phyloP scores from a whole-genome alignment of 2,113 vertebrate genomes.

The Albula goreensis region DNA sequence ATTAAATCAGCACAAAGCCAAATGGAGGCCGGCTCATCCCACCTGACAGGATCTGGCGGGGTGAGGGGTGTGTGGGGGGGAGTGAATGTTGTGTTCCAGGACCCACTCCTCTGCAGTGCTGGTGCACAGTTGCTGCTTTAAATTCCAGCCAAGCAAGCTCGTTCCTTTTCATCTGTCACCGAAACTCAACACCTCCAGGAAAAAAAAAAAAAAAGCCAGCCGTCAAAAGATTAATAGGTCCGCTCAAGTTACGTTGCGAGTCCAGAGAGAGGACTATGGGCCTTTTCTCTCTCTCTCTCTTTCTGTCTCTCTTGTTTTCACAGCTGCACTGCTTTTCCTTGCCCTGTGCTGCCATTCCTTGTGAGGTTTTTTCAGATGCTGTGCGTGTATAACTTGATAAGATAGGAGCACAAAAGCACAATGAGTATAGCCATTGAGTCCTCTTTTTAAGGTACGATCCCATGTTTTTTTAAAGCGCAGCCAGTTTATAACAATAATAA shows the following conservation, averaged over 20 bases:
- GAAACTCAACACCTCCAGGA: slow-evolving; percentile 57
- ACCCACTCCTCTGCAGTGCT: slow-evolving; percentile 22
- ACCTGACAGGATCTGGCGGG: background rate
- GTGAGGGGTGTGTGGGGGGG: background rate
- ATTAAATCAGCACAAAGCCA: background rate
- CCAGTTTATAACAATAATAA: background rate
- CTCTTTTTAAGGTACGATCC: background rate
- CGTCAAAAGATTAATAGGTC: slow-evolving; percentile 53
- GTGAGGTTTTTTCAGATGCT: slow-evolving; percentile 32
- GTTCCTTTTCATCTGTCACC: slow-evolving; percentile 56
- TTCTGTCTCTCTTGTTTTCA: slow-evolving; percentile 46
- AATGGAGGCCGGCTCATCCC: background rate
- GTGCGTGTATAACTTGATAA: background rate
- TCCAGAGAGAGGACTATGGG: slow-evolving; percentile 43
- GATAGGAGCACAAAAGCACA: background rate
- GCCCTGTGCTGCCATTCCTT: background rate
- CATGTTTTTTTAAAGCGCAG: background rate
- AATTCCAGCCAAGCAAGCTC: slow-evolving; percentile 54
- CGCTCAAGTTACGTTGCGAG: slow-evolving; percentile 50
- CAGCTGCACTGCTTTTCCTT: slow-evolving; percentile 43
- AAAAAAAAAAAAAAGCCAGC: slow-evolving; percentile 41
- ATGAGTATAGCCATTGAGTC: background rate
- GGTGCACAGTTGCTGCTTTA: slow-evolving; percentile 32
- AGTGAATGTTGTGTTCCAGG: slow-evolving; percentile 25
- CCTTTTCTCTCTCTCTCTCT: background rate